Conservation (phyloP, 2,888 invertebrate species). For the Drosophila fungiperda region DNA sequence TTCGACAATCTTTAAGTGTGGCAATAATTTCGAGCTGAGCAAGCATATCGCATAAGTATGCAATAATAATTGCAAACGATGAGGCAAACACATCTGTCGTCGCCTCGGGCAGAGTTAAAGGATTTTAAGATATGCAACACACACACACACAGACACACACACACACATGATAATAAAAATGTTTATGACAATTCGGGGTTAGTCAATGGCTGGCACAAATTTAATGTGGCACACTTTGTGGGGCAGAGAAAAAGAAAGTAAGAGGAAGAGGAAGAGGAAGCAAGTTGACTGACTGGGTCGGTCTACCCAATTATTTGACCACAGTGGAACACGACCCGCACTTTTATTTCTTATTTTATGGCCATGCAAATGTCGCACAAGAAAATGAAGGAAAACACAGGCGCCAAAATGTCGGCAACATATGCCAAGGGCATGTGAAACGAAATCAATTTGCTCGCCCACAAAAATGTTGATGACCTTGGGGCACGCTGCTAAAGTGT, state of each 20-base stretch:
- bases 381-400: constrained; percentile 16
- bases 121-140: constrained; percentile 3
- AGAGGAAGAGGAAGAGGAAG: not conserved
- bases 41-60: constrained; percentile 50
- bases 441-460: constrained; percentile 57
- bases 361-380: constrained; percentile 71
- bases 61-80: constrained; percentile 76
- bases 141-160: constrained; percentile 3
- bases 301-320: constrained; percentile 65
- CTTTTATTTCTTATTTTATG: constrained; percentile 76
- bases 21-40: constrained; percentile 7
- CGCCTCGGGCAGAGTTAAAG: constrained; percentile 43
- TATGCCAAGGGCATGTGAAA: constrained; percentile 59
- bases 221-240: constrained; percentile 37
- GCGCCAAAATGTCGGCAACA: constrained; percentile 72
- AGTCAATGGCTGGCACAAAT: constrained; percentile 25
- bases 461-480: constrained; percentile 51
- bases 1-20: not conserved
- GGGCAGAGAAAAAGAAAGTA: no score
- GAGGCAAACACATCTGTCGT: constrained; percentile 31
- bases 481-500: constrained; percentile 23
- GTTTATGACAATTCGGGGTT: constrained; percentile 48
- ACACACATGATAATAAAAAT: constrained; percentile 61
- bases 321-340: constrained; percentile 36
- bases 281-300: not conserved